Conservation (phyloP, 1,140 invertebrate genomes). For the Aricia agestis region DNA sequence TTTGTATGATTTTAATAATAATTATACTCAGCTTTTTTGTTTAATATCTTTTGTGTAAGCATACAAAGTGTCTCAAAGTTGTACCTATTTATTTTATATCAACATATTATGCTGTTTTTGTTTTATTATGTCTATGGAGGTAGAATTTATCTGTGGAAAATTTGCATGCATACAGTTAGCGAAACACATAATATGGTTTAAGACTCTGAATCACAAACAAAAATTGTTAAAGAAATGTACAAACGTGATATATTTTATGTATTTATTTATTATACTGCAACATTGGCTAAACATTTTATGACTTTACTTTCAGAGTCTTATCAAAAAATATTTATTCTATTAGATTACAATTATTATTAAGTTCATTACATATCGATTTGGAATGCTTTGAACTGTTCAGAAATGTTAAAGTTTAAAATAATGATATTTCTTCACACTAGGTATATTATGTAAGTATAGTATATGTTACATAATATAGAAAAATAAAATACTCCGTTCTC, state of each 20-base stretch:
- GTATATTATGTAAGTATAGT: too few species aligned
- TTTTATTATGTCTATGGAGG: neutral
- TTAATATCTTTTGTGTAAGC: neutral
- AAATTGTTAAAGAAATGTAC: neutral
- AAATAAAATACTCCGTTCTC: too few species aligned
- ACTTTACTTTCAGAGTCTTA: neutral
- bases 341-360: neutral
- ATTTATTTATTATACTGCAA: neutral
- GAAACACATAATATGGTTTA: neutral
- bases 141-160: neutral
- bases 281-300: neutral
- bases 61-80: neutral
- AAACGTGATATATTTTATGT: neutral
- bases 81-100: neutral
- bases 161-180: neutral
- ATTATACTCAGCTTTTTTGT: neutral
- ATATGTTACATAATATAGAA: too few species aligned
- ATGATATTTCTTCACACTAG: too few species aligned
- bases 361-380: neutral
- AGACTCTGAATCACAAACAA: neutral
- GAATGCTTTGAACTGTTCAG: neutral
- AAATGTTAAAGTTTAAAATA: neutral
- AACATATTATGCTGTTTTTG: neutral
- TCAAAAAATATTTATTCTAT: neutral
- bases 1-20: neutral